A percentile compares a stretch with the other conserved stretches of the same genome.
These are phyloP conservation scores for Seriola rivoliana DNA, from an alignment of 2,113 vertebrate species.

Conservation along the genomic window DNA sequence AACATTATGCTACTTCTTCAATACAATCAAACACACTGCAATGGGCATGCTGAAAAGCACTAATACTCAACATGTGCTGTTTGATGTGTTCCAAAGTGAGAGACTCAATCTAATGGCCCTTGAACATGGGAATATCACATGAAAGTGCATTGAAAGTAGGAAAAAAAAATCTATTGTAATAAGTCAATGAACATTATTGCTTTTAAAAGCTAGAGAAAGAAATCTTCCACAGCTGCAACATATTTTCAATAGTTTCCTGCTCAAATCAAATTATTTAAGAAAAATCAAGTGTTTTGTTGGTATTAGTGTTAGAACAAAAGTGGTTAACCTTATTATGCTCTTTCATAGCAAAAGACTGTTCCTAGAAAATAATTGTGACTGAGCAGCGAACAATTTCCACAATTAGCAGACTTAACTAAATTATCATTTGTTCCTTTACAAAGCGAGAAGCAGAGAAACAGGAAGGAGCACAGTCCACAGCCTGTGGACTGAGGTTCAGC, in stretches of 20 bases:
- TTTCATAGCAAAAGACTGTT: neutral
- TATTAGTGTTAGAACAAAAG: neutral
- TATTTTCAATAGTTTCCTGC: neutral
- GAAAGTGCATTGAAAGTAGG: neutral
- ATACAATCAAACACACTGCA: constrained; percentile 65
- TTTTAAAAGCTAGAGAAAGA: neutral
- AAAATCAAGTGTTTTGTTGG: neutral
- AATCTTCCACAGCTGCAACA: too few species aligned
- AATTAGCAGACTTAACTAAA: neutral
- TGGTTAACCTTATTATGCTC: neutral
- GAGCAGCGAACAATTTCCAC: neutral
- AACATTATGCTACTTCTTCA: constrained; percentile 77
- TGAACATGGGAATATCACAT: constrained; percentile 23
- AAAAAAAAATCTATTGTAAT: neutral
- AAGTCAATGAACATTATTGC: neutral
- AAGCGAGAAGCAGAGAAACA: constrained; percentile 1
- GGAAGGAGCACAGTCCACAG: neutral
- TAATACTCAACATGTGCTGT: constrained; percentile 71
- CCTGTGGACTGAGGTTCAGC: constrained; percentile 19
- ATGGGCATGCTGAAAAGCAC: constrained; percentile 54
- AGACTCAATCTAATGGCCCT: constrained; percentile 6
- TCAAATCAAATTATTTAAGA: neutral
- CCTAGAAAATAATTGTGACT: neutral
- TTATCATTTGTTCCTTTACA: neutral
- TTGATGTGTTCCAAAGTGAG: constrained; percentile 48